Evolutionary conservation across 1,140 invertebrate genomes (phyloP).

Genomic region (Microplitis demolitor): DNA sequence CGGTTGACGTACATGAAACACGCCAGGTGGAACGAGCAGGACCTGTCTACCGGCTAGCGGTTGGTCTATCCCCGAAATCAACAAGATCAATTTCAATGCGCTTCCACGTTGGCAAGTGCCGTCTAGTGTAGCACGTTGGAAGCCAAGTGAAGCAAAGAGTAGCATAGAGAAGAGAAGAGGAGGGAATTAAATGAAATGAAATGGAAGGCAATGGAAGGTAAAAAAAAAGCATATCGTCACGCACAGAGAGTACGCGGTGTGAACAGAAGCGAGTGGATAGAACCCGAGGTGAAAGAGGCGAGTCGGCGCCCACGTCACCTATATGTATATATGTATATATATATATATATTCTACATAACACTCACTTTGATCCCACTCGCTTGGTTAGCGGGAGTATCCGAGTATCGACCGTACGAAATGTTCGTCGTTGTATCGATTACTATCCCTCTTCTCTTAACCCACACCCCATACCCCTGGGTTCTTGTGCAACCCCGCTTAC

Average conservation of each 20-base stretch:
- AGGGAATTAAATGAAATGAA: background rate
- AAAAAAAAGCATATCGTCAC: slow-evolving; percentile 20
- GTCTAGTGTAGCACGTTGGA: background rate
- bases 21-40: no score
- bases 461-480: slow-evolving; percentile 3
- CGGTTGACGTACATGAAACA: no score
- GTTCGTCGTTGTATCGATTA: slow-evolving; percentile 43
- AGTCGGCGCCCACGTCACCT: slow-evolving; percentile 34
- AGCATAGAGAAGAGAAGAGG: no score
- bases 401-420: slow-evolving; percentile 41
- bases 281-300: slow-evolving; percentile 17
- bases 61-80: background rate
- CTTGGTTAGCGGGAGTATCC: slow-evolving; percentile 29
- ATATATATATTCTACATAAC: slow-evolving; percentile 31
- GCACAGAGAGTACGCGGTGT: background rate
- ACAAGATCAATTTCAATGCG: slow-evolving; percentile 29
- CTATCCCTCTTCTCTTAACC: slow-evolving; percentile 27
- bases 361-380: slow-evolving; percentile 26
- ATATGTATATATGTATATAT: background rate
- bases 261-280: slow-evolving; percentile 13
- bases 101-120: slow-evolving; percentile 24
- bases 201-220: background rate
- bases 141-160: background rate
- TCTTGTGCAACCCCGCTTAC: background rate
- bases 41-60: background rate